A percentile compares a stretch with the other conserved stretches of the same genome.
phyloP scores from a whole-genome alignment of 37 sponge, comb jelly and placozoan species.

The Crambe crambe region DNA sequence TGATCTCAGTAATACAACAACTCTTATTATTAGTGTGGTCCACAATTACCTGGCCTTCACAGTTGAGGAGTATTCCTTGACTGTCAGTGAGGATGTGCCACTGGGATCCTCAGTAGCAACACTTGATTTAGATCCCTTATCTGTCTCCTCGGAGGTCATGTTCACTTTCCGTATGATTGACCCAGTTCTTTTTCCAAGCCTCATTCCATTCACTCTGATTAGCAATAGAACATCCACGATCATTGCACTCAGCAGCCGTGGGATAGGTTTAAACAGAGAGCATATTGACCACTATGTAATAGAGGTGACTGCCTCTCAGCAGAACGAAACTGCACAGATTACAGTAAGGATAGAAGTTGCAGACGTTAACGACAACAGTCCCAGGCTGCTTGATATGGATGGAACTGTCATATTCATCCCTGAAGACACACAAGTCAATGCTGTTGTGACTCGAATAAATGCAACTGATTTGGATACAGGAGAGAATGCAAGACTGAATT shows the following conservation, averaged over 20 bases:
- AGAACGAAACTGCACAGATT: not conserved
- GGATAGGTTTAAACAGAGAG: constrained; percentile 16
- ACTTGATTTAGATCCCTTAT: constrained; percentile 1
- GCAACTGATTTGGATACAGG: constrained; percentile 37
- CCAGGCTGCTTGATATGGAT: not conserved
- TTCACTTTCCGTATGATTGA: not conserved
- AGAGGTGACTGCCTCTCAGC: not conserved
- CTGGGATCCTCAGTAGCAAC: not conserved
- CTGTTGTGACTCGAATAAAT: not conserved
- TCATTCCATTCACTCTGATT: not conserved
- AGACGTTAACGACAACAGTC: constrained; percentile 31
- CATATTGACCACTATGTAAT: not conserved
- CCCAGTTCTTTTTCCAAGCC: not conserved
- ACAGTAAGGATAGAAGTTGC: not conserved
- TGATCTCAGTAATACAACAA: not conserved
- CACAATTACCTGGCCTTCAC: constrained; percentile 14
- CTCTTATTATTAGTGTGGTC: not conserved
- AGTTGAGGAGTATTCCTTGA: not conserved
- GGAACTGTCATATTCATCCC: not conserved
- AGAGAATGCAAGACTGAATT: constrained; percentile 10
- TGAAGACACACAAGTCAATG: not conserved
- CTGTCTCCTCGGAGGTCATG: constrained; percentile 11
- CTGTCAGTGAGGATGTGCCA: not conserved
- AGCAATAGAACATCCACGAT: not conserved
- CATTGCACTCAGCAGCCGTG: not conserved